phyloP scores from a whole-genome alignment of 2,797 vertebrate genomes.

The Enteromius treurensis region DNA sequence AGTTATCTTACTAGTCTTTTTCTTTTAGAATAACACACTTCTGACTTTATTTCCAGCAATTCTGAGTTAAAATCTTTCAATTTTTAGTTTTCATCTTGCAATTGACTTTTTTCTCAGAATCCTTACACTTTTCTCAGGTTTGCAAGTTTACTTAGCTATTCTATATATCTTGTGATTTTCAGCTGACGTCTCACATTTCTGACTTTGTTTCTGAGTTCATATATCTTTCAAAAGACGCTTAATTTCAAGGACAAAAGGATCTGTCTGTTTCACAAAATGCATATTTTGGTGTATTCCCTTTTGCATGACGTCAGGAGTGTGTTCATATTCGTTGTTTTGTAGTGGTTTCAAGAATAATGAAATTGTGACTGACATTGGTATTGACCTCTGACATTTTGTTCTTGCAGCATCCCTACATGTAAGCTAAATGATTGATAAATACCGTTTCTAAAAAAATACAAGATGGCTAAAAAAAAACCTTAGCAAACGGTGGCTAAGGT shows the following conservation, averaged over 20 bases:
- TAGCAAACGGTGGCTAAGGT: constrained; percentile 4
- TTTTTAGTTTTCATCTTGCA: neutral
- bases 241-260: neutral
- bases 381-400: neutral
- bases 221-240: neutral
- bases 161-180: neutral
- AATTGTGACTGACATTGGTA: neutral
- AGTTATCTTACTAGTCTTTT: neutral
- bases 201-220: neutral
- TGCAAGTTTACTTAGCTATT: neutral
- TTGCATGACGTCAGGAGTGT: neutral
- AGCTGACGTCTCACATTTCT: neutral
- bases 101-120: neutral
- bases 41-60: neutral
- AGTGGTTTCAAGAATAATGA: neutral
- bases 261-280: neutral
- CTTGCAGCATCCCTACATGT: neutral
- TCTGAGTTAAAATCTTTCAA: neutral
- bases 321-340: neutral
- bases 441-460: neutral
- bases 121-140: neutral
- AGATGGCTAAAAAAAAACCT: neutral
- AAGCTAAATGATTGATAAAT: neutral
- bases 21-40: neutral
- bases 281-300: neutral